Evolutionary conservation across 2,797 vertebrate genomes (phyloP), one percentile per base, ranked within the genome.

Genomic region (Loriculus beryllinus): DNA sequence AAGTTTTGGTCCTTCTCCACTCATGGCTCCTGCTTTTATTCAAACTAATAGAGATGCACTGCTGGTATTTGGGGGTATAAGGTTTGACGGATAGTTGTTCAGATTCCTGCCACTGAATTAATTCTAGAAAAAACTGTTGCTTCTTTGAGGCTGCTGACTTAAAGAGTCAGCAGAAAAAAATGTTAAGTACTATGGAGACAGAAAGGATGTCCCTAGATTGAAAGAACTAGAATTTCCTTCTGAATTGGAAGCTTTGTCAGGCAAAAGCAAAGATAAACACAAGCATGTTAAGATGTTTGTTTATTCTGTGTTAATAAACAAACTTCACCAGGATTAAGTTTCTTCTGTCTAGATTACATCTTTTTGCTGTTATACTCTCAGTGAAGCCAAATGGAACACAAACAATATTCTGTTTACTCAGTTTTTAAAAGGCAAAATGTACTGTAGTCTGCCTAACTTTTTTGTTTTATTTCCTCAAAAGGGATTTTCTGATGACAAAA

Each of bases 241-340:
- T 63, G 43, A 88, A 81, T 40, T 88, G 75, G 39, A 39, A 92
- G 14, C 20, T 78, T 74, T 64, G 64, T 51, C 39, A 90, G 90
- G 48, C 12, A 76, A 90, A 83, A 95, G 8, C 78, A 59, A 96
- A 62, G 65, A 78, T 33, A 88, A 92, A 81, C 51, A 75, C 17
- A 67, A 92, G 33, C 47, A 92, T 54, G 85, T 91, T 94, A 93
- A 91, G 72, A 81, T 18, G 40, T 69, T 88, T 90, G 75, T 78
- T 95, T 79, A 79, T 94, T 88, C 37, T 90, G 12, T 79, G 62
- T 79, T 90, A 96, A 93, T 82, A 93, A 91, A 82, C 54, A 84
- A 79, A 10, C 31, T 88, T 91, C 47, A 71, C 19, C 9, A 82
- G 63, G 63, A 92, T 95, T 79, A 95, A 90, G 64, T 92, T 29